Evolutionary conservation across 1,140 invertebrate species (phyloP).

Genomic region (Solenopsis invicta): DNA sequence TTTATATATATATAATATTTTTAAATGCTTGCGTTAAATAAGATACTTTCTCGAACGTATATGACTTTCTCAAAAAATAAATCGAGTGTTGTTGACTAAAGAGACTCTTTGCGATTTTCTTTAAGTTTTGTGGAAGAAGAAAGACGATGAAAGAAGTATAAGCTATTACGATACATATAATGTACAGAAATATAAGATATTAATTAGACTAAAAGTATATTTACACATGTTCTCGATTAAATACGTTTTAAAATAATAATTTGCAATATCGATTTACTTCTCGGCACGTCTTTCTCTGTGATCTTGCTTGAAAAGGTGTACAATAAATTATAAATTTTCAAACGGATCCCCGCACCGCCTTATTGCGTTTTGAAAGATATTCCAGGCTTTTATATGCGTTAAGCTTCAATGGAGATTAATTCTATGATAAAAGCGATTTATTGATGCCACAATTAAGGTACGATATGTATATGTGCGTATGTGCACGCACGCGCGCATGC

Average conservation of each 20-base stretch:
- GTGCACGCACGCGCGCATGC: not conserved
- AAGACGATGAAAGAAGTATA: constrained; percentile 9
- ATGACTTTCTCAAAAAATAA: constrained; percentile 30
- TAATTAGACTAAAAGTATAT: not conserved
- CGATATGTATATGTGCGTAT: constrained; percentile 33
- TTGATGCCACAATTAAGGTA: constrained; percentile 78
- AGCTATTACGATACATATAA: not conserved
- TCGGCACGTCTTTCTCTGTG: constrained; percentile 22
- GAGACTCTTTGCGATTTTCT: constrained; percentile 5
- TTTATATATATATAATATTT: constrained; percentile 50
- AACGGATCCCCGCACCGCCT: constrained; percentile 64
- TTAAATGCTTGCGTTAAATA: constrained; percentile 7
- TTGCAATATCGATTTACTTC: constrained; percentile 5
- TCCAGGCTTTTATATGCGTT: constrained; percentile 80
- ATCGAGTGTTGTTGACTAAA: not conserved
- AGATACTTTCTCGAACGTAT: constrained; percentile 36
- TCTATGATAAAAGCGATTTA: constrained; percentile 78
- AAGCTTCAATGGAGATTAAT: constrained; percentile 78
- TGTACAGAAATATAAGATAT: not conserved
- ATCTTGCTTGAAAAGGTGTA: constrained; percentile 36
- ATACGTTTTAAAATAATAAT: not conserved
- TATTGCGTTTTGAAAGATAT: constrained; percentile 61
- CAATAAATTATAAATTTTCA: constrained; percentile 51
- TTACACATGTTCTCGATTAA: not conserved
- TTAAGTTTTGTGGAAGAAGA: constrained; percentile 27